Conservation (phyloP, 2,113 vertebrate genomes). For the Aix galericulata region DNA sequence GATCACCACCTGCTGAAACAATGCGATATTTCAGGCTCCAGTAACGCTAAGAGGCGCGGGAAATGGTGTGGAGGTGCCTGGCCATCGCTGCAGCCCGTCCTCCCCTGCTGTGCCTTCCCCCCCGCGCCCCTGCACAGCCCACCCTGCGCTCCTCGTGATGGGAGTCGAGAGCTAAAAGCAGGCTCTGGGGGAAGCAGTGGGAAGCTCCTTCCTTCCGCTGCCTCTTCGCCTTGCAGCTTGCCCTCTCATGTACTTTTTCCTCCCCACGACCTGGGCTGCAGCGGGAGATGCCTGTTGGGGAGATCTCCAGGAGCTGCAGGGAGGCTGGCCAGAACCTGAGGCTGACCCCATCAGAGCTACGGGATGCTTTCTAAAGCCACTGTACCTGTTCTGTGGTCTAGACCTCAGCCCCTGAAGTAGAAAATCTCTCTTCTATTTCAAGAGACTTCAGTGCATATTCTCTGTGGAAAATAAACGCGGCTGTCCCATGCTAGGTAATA, state of each 20-base stretch:
- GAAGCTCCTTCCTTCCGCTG: not conserved
- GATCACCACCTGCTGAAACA: not conserved
- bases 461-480: not conserved
- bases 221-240: not conserved
- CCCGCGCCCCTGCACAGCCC: accelerated
- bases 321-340: not conserved
- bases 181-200: not conserved
- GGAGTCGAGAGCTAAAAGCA: not conserved
- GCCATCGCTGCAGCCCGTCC: not conserved
- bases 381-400: not conserved
- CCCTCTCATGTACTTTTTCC: not conserved
- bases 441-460: not conserved
- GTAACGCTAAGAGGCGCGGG: not conserved
- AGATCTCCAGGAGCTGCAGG: not conserved
- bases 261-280: not conserved
- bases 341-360: not conserved
- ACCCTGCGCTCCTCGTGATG: not conserved
- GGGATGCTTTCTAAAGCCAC: not conserved
- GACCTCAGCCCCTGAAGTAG: not conserved
- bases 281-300: not conserved
- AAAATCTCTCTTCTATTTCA: not conserved
- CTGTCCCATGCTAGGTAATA: not conserved
- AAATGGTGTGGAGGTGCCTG: not conserved
- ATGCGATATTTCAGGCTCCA: not conserved
- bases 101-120: not conserved